A percentile compares a stretch with the other conserved stretches of the same genome.
These are phyloP conservation scores for Lissonota sp. DNA, from an alignment of 2,888 invertebrate species.

Conservation along the genomic window DNA sequence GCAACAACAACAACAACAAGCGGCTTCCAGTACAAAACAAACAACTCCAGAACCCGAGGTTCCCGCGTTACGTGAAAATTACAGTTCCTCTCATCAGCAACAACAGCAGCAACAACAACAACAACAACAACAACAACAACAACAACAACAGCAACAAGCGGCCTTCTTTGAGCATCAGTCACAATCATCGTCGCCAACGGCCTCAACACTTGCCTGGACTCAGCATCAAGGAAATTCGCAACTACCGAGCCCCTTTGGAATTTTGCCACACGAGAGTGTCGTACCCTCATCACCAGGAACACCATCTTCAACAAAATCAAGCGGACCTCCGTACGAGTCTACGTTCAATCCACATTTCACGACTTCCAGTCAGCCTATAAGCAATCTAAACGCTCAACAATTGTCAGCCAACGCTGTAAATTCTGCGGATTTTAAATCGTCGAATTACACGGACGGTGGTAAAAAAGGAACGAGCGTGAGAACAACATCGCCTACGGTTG, in stretches of 20 bases:
- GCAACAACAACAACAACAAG: constrained; percentile 47
- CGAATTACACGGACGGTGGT: constrained; percentile 77
- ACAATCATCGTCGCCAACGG: constrained; percentile 84
- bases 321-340: constrained; percentile 86
- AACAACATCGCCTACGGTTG: constrained; percentile 84
- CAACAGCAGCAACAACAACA: constrained; percentile 75
- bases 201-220: constrained; percentile 87
- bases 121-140: constrained; percentile 85
- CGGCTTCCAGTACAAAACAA: constrained; percentile 73
- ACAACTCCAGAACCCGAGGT: constrained; percentile 86
- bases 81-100: constrained; percentile 83
- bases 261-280: constrained; percentile 91
- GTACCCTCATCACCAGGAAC: constrained; percentile 87
- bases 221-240: constrained; percentile 88
- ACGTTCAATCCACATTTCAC: constrained; percentile 88
- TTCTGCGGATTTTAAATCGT: constrained; percentile 75
- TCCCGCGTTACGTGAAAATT: constrained; percentile 86
- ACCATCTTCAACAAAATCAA: constrained; percentile 85
- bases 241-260: constrained; percentile 90
- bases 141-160: constrained; percentile 86
- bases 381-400: constrained; percentile 87
- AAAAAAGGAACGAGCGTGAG: constrained; percentile 85
- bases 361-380: constrained; percentile 87
- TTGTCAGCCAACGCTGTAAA: constrained; percentile 85
- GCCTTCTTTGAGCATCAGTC: constrained; percentile 89